These are phyloP conservation scores for Margarornis squamiger DNA, from an alignment of 2,797 vertebrate genomes.

Conservation along the genomic window DNA sequence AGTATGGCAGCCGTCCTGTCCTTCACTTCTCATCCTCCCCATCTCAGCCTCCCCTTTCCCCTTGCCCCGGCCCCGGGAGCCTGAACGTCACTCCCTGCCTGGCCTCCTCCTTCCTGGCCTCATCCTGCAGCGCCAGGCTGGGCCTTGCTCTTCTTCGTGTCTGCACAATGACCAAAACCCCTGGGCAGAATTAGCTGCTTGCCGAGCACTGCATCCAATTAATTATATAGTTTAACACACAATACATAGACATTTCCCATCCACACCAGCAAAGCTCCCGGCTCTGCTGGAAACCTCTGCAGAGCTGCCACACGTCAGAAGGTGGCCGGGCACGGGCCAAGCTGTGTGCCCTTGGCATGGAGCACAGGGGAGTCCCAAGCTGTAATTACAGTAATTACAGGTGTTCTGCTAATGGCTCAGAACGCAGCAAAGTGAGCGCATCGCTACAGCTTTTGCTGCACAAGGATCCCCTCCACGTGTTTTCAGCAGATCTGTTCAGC, in stretches of 20 bases:
- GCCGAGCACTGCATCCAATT: constrained; percentile 22
- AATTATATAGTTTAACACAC: constrained; percentile 8
- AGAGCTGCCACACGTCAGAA: fast-evolving
- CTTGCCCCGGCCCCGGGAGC: neutral
- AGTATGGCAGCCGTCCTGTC: neutral
- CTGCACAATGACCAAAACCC: neutral
- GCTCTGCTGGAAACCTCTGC: neutral
- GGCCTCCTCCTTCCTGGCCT: neutral
- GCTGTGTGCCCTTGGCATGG: fast-evolving
- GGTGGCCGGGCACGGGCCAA: neutral
- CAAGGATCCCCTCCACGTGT: neutral
- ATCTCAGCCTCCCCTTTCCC: neutral
- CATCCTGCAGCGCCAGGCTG: neutral
- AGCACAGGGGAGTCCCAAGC: neutral
- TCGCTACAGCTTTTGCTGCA: neutral
- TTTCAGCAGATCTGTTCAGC: neutral
- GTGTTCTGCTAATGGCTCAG: neutral
- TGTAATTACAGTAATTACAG: neutral
- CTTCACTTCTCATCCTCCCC: neutral
- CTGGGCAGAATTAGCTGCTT: neutral
- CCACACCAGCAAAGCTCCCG: neutral
- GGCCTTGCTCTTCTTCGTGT: neutral
- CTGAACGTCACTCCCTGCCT: neutral
- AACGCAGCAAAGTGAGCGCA: fast-evolving
- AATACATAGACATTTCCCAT: neutral